Evolutionary conservation across 2,797 vertebrate species (phyloP), one percentile per base, ranked within the genome.

Genomic region (Numenius phaeopus): DNA sequence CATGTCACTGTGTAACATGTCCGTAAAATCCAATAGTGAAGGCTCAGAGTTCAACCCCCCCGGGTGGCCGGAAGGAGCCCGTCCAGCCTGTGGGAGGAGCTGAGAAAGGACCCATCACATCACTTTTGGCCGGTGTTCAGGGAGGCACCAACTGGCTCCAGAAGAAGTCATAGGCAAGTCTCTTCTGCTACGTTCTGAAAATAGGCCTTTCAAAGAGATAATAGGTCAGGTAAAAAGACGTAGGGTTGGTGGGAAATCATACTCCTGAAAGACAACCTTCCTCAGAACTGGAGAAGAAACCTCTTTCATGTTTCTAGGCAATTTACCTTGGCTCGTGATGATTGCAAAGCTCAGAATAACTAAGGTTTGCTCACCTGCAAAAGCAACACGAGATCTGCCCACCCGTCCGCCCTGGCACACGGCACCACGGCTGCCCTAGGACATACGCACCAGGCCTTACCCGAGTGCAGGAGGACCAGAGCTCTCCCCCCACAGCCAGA

Each of bases 251-350:
- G 34, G 58, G 61, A 64, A 83, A 61, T 55, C 52, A 50, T 55
- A 40, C 17, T 87, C 5, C 69, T 86, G 42, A 91, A 86, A 62
- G 76, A 49, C 64, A 69, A 72, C 14, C 54, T 90, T 89, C 58
- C 80, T 93, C 76, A 90, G 73, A 92, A 88, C 34, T 64, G 92
- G 14, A 96, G 89, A 92, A 96, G 89, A 91, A 95, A 76, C 18
- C 62, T 75, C 13, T 61, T 91, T 62, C 14, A n/a, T 14, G 22
- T 55, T 79, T 84, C 58, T 76, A 95, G 76, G 85, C 32, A 57
- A 37, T 79, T 86, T 55, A 65, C 76, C 76, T 91, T 69, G 87
- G 58, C 84, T 96, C 3, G 0, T 13, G 58, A 94, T 59, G 79
- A 81, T 3, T 73, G 55, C 72, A 91, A 72, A 73, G 59, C 67